Conservation (phyloP, 2,888 invertebrate genomes). For the Diplazon laetatorius region DNA sequence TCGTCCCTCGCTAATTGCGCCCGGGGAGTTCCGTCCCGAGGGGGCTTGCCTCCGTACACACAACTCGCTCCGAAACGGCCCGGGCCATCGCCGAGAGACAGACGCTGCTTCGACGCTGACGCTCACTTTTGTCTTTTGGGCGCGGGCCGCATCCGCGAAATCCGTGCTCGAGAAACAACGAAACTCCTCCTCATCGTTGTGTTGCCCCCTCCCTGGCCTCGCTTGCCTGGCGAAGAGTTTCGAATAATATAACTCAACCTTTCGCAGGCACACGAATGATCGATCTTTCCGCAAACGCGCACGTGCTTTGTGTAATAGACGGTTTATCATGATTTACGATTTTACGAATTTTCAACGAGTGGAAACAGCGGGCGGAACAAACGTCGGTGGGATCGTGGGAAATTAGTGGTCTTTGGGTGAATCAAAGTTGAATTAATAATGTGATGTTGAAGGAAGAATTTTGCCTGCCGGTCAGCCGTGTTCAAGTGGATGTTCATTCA, state of each 20-base stretch:
- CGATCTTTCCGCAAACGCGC: conserved; percentile 58
- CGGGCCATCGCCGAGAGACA: no score
- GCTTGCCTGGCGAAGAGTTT: conserved; percentile 42
- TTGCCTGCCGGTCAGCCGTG: no score
- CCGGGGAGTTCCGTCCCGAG: conserved; percentile 47
- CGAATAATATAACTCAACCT: conserved; percentile 28
- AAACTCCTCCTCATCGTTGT: conserved; percentile 49
- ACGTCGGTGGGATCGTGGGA: conserved; percentile 5
- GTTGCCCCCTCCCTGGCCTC: conserved; percentile 31
- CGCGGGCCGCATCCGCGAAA: conserved; percentile 44
- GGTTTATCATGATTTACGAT: conserved; percentile 57
- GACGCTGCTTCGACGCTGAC: conserved; percentile 50
- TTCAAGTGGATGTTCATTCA: no score
- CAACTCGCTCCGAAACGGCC: conserved; percentile 38
- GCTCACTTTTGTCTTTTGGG: conserved; percentile 58
- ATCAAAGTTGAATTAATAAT: not conserved
- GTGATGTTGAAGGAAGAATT: not conserved
- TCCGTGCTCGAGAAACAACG: conserved; percentile 25
- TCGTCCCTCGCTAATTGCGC: conserved; percentile 62
- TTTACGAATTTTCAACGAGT: conserved; percentile 18
- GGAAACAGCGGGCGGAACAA: conserved; percentile 31
- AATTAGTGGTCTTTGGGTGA: conserved; percentile 22
- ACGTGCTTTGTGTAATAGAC: conserved; percentile 51
- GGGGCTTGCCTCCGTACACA: conserved; percentile 30
- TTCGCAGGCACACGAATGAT: conserved; percentile 57